phyloP scores from a whole-genome alignment of 1,140 invertebrate species.

The Probaryconus sp. region DNA sequence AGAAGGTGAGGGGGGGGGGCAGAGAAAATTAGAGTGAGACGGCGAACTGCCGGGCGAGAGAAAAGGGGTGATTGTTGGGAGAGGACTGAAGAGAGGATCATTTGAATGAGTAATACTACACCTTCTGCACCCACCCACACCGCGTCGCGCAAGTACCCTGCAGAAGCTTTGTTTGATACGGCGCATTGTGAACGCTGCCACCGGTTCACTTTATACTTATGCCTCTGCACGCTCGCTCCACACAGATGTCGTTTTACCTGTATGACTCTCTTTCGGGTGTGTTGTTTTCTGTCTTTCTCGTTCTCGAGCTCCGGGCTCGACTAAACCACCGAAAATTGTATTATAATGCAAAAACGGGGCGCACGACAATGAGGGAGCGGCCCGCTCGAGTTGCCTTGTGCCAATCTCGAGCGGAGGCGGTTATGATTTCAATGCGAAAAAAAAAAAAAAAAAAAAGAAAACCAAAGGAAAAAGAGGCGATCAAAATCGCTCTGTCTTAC shows the following conservation, averaged over 20 bases:
- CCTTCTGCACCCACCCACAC: slow-evolving; percentile 77
- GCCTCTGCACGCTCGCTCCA: slow-evolving; percentile 55
- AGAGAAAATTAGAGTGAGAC: slow-evolving; percentile 36
- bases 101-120: slow-evolving; percentile 80
- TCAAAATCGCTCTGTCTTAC: slow-evolving; percentile 13
- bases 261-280: slow-evolving; percentile 32
- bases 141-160: slow-evolving; percentile 66
- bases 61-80: slow-evolving; percentile 53
- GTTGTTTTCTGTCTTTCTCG: slow-evolving; percentile 3
- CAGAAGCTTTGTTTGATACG: slow-evolving; percentile 77
- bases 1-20: slow-evolving; percentile 37
- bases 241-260: slow-evolving; percentile 62
- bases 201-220: slow-evolving; percentile 75
- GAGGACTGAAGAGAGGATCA: slow-evolving; percentile 70
- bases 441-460: slow-evolving; percentile 43
- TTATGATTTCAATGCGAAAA: slow-evolving; percentile 72
- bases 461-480: slow-evolving; percentile 37
- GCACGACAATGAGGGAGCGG: slow-evolving; percentile 71
- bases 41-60: slow-evolving; percentile 42
- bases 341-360: slow-evolving; percentile 71
- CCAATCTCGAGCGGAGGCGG: slow-evolving; percentile 73
- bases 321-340: slow-evolving; percentile 74
- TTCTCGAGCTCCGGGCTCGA: slow-evolving; percentile 47
- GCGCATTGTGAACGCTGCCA: slow-evolving; percentile 74
- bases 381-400: slow-evolving; percentile 75